Evolutionary conservation across 2,797 vertebrate species (phyloP).

Genomic region (Nyctalus aviator): DNA sequence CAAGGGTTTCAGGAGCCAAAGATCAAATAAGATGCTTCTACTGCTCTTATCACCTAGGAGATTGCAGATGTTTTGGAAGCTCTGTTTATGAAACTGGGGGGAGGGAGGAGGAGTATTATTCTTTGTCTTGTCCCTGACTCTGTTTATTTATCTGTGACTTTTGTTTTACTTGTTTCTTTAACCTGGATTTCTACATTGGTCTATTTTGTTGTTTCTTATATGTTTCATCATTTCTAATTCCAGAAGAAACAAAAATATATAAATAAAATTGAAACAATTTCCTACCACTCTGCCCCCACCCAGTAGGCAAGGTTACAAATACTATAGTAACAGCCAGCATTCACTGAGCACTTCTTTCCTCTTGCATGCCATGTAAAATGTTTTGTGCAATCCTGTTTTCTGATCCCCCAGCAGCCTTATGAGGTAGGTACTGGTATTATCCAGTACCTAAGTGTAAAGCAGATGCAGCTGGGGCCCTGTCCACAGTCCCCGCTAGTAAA

Average conservation of each 20-base stretch:
- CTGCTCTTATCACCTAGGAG: not conserved
- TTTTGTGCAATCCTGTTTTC: not conserved
- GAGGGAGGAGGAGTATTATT: not conserved
- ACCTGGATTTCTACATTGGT: not conserved
- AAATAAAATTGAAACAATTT: not conserved
- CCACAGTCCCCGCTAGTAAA: not conserved
- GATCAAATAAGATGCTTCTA: not conserved
- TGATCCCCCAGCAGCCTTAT: not conserved
- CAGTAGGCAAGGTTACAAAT: not conserved
- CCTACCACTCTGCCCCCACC: not conserved
- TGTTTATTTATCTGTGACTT: not conserved
- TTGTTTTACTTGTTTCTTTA: conserved; percentile 18
- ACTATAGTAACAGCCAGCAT: not conserved
- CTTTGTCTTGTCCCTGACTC: not conserved
- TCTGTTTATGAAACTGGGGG: not conserved
- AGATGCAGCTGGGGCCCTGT: not conserved
- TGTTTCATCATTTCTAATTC: not conserved
- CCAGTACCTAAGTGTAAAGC: not conserved
- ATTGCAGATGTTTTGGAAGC: not conserved
- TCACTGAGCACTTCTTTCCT: not conserved
- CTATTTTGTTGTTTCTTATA: not conserved
- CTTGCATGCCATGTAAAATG: not conserved
- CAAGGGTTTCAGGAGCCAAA: not conserved
- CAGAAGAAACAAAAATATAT: conserved; percentile 48
- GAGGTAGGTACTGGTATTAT: not conserved